Evolutionary conservation across 2,797 vertebrate species (phyloP), one percentile per base, ranked within the genome.

Genomic region (Channa striata): DNA sequence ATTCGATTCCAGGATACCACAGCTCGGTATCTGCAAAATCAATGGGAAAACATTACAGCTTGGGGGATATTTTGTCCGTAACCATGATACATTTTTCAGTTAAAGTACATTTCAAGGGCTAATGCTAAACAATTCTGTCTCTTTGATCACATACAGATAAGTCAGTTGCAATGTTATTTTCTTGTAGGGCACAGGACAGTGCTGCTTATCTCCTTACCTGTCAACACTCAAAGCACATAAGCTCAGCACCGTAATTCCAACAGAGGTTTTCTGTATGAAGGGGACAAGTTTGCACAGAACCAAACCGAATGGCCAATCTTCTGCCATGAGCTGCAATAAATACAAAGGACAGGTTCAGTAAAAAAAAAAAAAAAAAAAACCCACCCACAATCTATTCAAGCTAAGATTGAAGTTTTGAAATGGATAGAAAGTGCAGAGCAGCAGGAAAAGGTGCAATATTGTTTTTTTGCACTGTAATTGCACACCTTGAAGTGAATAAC

Each of bases 201-300:
- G 59, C 47, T 54, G 44, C 77, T 88, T 84, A 82, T 87, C 75
- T 77, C 53, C 80, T 77, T 86, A 97, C 97, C 97, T 97, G 88
- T 97, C 97, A 86, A 98, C 95, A 81, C 96, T 98, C 76, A 98
- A 89, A 51, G 96, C 96, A 52, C 96, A 98, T 36, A 98, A 93
- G 75, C 97, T 98, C 84, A 99, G 67, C 72, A 96, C 96, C 0
- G 96, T 98, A 84, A 99, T 96, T 62, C 97, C 97, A 72, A 98
- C 96, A 0, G 96, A 97, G 5, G 95, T 95, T 83, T 99, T 98
- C 89, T 98, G 97, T 73, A 99, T 93, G 90, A 98, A 98, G 49
- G 97, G 97, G 34, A 99, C 93, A 19, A 98, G 91, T 92, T 99
- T 99, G 88, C 97, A 98, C 91, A 98, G 84, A 74, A 91, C 92